A percentile compares a stretch with the other conserved stretches of the same genome.
These are phyloP conservation scores for Dolichopus griseipennis DNA, from an alignment of 2,888 invertebrate genomes.

Conservation along the genomic window DNA sequence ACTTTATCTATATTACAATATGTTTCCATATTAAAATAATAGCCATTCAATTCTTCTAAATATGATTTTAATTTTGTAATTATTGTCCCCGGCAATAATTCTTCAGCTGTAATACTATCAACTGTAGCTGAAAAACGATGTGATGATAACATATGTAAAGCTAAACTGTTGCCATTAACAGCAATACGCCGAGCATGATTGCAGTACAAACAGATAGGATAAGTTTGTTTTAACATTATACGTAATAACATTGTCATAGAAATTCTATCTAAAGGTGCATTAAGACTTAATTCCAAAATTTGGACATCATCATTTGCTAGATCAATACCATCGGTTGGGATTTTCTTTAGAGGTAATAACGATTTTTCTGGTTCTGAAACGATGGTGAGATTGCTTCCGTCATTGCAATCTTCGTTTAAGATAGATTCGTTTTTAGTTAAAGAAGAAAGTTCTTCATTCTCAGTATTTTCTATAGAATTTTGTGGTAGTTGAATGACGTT, in stretches of 20 bases:
- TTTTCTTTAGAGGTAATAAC: conserved; percentile 12
- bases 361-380: not conserved
- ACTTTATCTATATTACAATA: conserved; percentile 55
- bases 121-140: conserved; percentile 73
- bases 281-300: conserved; percentile 60
- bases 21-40: conserved; percentile 64
- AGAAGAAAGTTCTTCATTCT: not conserved
- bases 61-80: conserved; percentile 53
- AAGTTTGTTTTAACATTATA: conserved; percentile 62
- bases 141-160: conserved; percentile 67
- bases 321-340: conserved; percentile 40
- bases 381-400: not conserved
- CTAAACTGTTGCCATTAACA: conserved; percentile 72
- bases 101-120: conserved; percentile 67
- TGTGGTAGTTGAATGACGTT: too few relatives aligned
- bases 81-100: conserved; percentile 61
- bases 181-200: conserved; percentile 79
- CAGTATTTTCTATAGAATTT: too few relatives aligned
- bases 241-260: conserved; percentile 62
- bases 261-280: conserved; percentile 67
- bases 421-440: not conserved
- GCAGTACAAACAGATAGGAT: conserved; percentile 69
- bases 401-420: too few relatives aligned
- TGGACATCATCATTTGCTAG: conserved; percentile 58
- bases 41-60: conserved; percentile 49